A percentile compares a stretch with the other conserved stretches of the same genome.
Evolutionary conservation across 2,888 invertebrate species (phyloP).

Genomic region (Alsophila aescularia): DNA sequence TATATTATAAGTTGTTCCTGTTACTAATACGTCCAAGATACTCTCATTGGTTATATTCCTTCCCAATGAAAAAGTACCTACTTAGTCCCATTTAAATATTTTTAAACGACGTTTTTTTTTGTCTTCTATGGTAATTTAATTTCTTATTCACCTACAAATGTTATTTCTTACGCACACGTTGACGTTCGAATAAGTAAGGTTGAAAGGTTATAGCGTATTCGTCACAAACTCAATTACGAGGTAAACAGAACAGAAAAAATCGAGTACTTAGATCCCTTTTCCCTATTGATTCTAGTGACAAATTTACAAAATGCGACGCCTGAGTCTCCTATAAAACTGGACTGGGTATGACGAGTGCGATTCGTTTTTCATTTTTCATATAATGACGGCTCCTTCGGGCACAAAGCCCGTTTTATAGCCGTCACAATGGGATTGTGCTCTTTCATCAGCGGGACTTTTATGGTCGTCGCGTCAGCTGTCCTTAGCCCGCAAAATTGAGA

Average conservation of each 20-base stretch:
- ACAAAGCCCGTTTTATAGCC: slow-evolving; percentile 79
- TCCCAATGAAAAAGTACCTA: slow-evolving; percentile 29
- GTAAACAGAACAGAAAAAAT: slow-evolving; percentile 36
- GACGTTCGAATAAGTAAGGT: slow-evolving; percentile 15
- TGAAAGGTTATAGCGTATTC: slow-evolving; percentile 18
- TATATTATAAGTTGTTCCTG: slow-evolving; percentile 1
- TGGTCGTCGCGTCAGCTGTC: slow-evolving; percentile 72
- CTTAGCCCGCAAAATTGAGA: slow-evolving; percentile 74
- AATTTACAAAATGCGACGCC: slow-evolving; percentile 48
- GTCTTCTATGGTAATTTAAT: slow-evolving; percentile 10
- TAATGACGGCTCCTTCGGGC: slow-evolving; percentile 71
- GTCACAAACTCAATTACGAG: slow-evolving; percentile 7
- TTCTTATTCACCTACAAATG: slow-evolving; percentile 12
- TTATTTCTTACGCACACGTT: slow-evolving; percentile 14
- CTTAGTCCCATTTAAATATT: slow-evolving; percentile 7
- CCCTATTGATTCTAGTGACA: slow-evolving; percentile 46
- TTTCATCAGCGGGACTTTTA: slow-evolving; percentile 80
- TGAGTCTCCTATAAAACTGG: slow-evolving; percentile 59
- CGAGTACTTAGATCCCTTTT: slow-evolving; percentile 7
- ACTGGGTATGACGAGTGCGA: slow-evolving; percentile 73
- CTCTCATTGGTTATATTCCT: neutral
- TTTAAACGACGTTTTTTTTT: slow-evolving; percentile 21
- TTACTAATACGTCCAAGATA: slow-evolving; percentile 2
- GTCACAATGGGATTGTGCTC: slow-evolving; percentile 81
- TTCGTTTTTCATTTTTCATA: slow-evolving; percentile 80